Conservation (phyloP, 2,888 invertebrate genomes). For the Nymphalis urticae region DNA sequence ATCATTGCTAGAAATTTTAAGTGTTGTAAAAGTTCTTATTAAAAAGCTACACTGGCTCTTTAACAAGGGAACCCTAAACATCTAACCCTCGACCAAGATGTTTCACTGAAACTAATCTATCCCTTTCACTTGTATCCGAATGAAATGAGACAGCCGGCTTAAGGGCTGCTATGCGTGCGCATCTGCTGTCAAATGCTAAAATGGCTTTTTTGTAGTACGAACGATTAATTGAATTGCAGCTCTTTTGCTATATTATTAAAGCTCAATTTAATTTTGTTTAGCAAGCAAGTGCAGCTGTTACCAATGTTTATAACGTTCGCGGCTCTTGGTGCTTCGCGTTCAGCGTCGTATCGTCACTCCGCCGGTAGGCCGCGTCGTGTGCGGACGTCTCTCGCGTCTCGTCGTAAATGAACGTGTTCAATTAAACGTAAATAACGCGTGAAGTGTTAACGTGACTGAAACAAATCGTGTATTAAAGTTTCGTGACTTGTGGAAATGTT, state of each 20-base stretch:
- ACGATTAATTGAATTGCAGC: slow-evolving; percentile 1
- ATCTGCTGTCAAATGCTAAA: slow-evolving; percentile 18
- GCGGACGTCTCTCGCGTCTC: slow-evolving; percentile 61
- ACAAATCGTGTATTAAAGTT: slow-evolving; percentile 27
- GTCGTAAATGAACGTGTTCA: slow-evolving; percentile 18
- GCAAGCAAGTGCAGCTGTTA: not conserved
- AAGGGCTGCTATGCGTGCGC: slow-evolving; percentile 22
- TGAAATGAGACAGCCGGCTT: slow-evolving; percentile 9
- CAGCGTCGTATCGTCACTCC: slow-evolving; percentile 52
- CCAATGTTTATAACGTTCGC: slow-evolving; percentile 4
- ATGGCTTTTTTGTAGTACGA: slow-evolving; percentile 12
- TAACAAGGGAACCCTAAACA: slow-evolving; percentile 21
- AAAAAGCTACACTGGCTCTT: not conserved
- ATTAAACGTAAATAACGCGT: slow-evolving; percentile 34
- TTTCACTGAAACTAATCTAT: slow-evolving; percentile 1
- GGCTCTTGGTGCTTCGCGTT: slow-evolving; percentile 29
- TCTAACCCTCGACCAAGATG: slow-evolving; percentile 21
- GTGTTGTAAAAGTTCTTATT: not conserved
- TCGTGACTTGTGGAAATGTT: slow-evolving; percentile 43
- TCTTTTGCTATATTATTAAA: not conserved
- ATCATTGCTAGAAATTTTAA: too few species aligned
- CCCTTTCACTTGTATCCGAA: slow-evolving; percentile 13
- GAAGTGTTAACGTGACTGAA: slow-evolving; percentile 40
- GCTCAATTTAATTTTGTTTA: not conserved
- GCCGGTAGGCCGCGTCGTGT: slow-evolving; percentile 60